Evolutionary conservation across 2,113 vertebrate genomes (phyloP).

Genomic region (Poeciliopsis prolifica): DNA sequence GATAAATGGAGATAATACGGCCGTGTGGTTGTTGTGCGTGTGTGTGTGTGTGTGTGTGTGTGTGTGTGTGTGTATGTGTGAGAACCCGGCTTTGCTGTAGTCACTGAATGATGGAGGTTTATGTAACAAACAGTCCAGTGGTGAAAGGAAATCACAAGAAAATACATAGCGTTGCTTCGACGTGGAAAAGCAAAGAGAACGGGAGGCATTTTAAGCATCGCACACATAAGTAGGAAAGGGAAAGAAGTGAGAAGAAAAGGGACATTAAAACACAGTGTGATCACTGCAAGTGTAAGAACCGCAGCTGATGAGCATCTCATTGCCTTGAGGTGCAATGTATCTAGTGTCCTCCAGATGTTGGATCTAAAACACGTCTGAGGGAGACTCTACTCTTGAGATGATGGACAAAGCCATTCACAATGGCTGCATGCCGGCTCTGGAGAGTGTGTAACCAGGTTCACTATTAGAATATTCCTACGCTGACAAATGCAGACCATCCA

Average conservation of each 20-base stretch:
- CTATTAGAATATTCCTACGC: neutral
- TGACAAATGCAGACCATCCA: neutral
- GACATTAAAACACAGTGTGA: neutral
- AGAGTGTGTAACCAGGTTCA: neutral
- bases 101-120: conserved; percentile 37
- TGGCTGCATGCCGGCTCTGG: neutral
- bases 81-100: neutral
- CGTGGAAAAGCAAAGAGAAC: neutral
- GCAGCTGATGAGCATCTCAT: neutral
- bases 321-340: neutral
- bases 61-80: neutral
- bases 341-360: neutral
- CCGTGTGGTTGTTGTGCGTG: neutral
- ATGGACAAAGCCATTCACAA: neutral
- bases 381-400: neutral
- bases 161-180: conserved; percentile 4
- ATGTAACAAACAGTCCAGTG: conserved; percentile 47
- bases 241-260: neutral
- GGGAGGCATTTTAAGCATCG: conserved; percentile 3
- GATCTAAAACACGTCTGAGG: neutral
- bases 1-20: neutral
- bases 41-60: neutral
- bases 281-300: neutral
- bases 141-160: conserved; percentile 23
- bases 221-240: neutral